Evolutionary conservation across 64 coral and sea anemone genomes (phyloP), one percentile per base, ranked within the genome.

Genomic region (Acropora yongei): DNA sequence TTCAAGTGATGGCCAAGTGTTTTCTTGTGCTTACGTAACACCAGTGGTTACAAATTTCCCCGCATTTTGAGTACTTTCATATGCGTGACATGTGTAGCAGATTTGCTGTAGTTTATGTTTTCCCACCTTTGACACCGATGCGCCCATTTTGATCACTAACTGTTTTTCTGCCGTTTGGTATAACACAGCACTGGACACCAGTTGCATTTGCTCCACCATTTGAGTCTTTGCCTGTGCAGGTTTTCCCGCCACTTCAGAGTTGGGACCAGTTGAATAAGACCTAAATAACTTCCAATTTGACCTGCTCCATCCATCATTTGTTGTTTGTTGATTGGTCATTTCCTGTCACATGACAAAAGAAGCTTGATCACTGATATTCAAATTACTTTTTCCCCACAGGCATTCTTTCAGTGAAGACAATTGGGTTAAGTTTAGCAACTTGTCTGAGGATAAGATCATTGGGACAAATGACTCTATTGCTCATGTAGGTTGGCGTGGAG

Each of bases 401-500:
- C 78, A 80, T 47, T 80, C 88, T 10, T 98, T 95, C 78, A 81
- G 90, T 14, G 96, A 98, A 49, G 96, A 95, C 43, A 94, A 88
- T 1, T 95, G 93, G 79, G 96, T 98, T 0, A 79, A 90, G 68
- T 98, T 98, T 90, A 95, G 93, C 79, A 98, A 98, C 67, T 77
- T 96, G 49, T 93, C 95, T 74, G 74, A 96, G 76, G 95, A 93
- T 5, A 89, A 87, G 78, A 82, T 96, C 5, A 96, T 96, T 44
- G 95, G 95, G 3, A 96, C 95, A 72, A 76, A 93, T 20, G 87
- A 93, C 18, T 73, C 87, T 4, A 96, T 80, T 1, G 95, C 95
- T 19, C 95, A 93, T 65, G 95, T 96, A 72, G 82, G 95, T 93
- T 41, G 4, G 61, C 9, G 4, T 40, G 4, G 3, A 16, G 0